A percentile compares a stretch with the other conserved stretches of the same genome.
These are phyloP conservation scores for Neotoxoptera formosana DNA, from an alignment of 1,140 invertebrate species.

Conservation along the genomic window DNA sequence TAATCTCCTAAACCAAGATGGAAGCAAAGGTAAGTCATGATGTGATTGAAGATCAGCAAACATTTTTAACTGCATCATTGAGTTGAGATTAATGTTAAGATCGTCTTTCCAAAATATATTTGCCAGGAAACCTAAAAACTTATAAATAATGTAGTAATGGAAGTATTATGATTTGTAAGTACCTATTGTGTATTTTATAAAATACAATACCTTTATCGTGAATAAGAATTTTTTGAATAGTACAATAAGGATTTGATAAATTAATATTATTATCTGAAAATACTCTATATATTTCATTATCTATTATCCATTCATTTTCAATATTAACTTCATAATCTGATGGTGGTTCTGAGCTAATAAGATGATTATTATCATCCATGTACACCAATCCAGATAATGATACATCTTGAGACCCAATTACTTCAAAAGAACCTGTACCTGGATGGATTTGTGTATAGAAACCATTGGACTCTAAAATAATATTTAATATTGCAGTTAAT, in stretches of 20 bases:
- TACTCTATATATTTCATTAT: slow-evolving; percentile 33
- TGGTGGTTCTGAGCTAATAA: slow-evolving; percentile 41
- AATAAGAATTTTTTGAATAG: slow-evolving; percentile 50
- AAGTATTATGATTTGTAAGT: not conserved
- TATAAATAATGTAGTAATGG: slow-evolving; percentile 30
- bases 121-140: slow-evolving; percentile 42
- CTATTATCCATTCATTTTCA: slow-evolving; percentile 45
- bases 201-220: slow-evolving; percentile 35
- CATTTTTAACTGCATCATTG: slow-evolving; percentile 55
- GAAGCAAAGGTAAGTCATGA: slow-evolving; percentile 23
- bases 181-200: not conserved
- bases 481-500: not conserved
- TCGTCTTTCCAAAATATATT: slow-evolving; percentile 36
- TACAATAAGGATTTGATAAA: slow-evolving; percentile 33
- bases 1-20: slow-evolving; percentile 47
- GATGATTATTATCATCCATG: slow-evolving; percentile 12
- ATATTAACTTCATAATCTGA: slow-evolving; percentile 23
- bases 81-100: slow-evolving; percentile 37
- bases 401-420: not conserved
- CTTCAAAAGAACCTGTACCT: slow-evolving; percentile 16
- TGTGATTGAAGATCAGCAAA: slow-evolving; percentile 29
- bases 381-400: slow-evolving; percentile 17
- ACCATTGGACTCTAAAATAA: slow-evolving; percentile 32
- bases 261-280: slow-evolving; percentile 40
- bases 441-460: slow-evolving; percentile 38